Evolutionary conservation across 2,888 invertebrate species (phyloP), one percentile per base, ranked within the genome.

Genomic region (Cantharis rustica): DNA sequence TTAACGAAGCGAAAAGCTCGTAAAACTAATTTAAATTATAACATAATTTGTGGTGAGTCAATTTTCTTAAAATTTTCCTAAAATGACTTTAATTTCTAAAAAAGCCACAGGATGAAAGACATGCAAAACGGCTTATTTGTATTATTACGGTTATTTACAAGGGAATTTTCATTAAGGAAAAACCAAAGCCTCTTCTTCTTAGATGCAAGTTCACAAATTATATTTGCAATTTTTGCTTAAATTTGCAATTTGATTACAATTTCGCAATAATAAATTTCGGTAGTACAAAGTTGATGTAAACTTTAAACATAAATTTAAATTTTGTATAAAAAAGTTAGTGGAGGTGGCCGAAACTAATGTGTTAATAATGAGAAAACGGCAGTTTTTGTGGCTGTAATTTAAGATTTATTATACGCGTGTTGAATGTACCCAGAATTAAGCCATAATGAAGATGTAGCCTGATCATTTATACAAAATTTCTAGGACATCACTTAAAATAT

Each of bases 351-450:
- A 66, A 66, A 66, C 69, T 77, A 77, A 77, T 74, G 77, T 77
- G 74, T 75, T 77, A 77, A 77, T 77, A 75, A 77, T 72, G 72
- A 75, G 74, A 64, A 47, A 71, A 71, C 71, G 75, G 69, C 71
- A 71, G 68, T 73, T 74, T 69, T 72, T 73, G 73, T 71, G 61
- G 27, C 16, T 68, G 73, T 73, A 73, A 73, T 75, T 63, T 69
- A 73, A 76, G 76, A 76, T 76, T 76, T 72, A 76, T 76, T 64
- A 64, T 27, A 68, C 15, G 76, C 71, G n/a, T 71, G 69, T 27
- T 70, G 75, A 75, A 75, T 75, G 72, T 47, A 47, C n/a, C 68
- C n/a, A 23, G 70, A 73, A 73, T 73, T 73, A 68, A 73, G 61
- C 71, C 62, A 69, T 64, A 73, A 70, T 17, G 70, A 70, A 74